Conservation (phyloP, 2,113 vertebrate species). For the Zeus faber region DNA sequence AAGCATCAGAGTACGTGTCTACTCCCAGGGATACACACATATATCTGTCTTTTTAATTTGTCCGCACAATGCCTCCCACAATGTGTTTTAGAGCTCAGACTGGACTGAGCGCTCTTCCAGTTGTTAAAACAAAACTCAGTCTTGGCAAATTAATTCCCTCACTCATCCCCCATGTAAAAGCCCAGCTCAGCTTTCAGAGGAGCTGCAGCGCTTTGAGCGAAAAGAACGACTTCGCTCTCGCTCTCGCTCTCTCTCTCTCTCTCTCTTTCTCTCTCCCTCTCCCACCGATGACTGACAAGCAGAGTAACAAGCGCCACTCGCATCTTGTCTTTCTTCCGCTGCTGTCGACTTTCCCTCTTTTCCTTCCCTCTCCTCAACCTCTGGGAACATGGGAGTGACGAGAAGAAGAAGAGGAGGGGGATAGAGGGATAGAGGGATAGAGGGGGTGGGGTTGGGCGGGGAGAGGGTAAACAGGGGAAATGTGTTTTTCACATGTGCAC, state of each 20-base stretch:
- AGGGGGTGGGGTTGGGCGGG: neutral
- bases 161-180: conserved; percentile 46
- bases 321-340: conserved; percentile 37
- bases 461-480: conserved; percentile 18
- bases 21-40: too few relatives aligned
- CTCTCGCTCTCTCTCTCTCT: too few relatives aligned
- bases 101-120: conserved; percentile 61
- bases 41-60: conserved; percentile 47
- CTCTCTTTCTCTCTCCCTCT: too few relatives aligned
- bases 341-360: conserved; percentile 48
- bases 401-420: conserved; percentile 25
- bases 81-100: conserved; percentile 49
- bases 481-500: conserved; percentile 58
- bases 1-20: too few relatives aligned
- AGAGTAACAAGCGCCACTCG: conserved; percentile 48
- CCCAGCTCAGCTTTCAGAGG: conserved; percentile 47
- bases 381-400: conserved; percentile 20
- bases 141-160: conserved; percentile 57
- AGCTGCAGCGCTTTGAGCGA: too few relatives aligned
- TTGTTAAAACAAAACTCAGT: conserved; percentile 59
- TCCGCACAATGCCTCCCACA: conserved; percentile 32
- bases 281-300: conserved; percentile 37
- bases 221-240: too few relatives aligned
- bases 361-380: conserved; percentile 30
- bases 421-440: conserved; percentile 4